These are phyloP conservation scores for Oryctolagus cuniculus DNA, from an alignment of 2,113 vertebrate genomes.

Conservation along the genomic window mOryCun1.1 NC_091432.1:181849001-181849500, in stretches of 20 bases:
- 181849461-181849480: not conserved
- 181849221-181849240: not conserved
- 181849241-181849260: not conserved
- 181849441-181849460: slow-evolving; percentile 59
- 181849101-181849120: slow-evolving; percentile 31
- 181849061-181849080: not conserved
- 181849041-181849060: not conserved
- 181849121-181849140: not conserved
- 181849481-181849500: not conserved
- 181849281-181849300: not conserved
- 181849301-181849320: not conserved
- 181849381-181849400: not conserved
- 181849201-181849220: slow-evolving; percentile 27
- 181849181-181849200: not conserved
- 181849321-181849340: slow-evolving; percentile 68
- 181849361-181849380: not conserved
- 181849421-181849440: slow-evolving; percentile 42
- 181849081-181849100: not conserved
- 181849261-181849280: slow-evolving; percentile 5
- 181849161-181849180: not conserved
- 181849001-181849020: not conserved
- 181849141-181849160: not conserved
- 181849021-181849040: not conserved
- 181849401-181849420: slow-evolving; percentile 70
- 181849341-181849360: slow-evolving; percentile 60